Evolutionary conservation across 2,113 vertebrate species (phyloP).

Genomic region (Takifugu bimaculatus): DNA sequence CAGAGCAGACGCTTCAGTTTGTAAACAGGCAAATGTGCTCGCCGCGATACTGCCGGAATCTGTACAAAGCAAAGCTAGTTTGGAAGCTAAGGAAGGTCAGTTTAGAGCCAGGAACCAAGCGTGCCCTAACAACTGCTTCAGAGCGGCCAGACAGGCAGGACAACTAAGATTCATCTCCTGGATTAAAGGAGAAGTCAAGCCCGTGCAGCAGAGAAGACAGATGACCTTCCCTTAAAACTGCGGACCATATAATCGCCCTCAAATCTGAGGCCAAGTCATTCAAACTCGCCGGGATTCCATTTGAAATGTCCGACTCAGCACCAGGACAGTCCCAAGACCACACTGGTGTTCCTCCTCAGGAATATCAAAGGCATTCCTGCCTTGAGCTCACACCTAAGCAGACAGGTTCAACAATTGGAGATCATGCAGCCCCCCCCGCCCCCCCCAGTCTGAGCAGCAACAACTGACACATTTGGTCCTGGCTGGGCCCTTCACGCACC

Average conservation of each 20-base stretch:
- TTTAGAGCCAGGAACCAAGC: too few relatives aligned
- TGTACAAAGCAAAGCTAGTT: too few relatives aligned
- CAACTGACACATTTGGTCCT: constrained; percentile 19
- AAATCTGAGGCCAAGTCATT: constrained; percentile 33
- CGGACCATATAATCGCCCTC: constrained; percentile 47
- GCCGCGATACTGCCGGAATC: not conserved
- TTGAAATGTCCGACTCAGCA: not conserved
- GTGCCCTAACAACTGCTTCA: too few relatives aligned
- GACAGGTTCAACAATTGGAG: constrained; percentile 57
- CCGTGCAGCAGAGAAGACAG: constrained; percentile 20
- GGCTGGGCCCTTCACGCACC: constrained; percentile 57
- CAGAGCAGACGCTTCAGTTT: constrained; percentile 17
- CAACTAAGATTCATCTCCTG: not conserved
- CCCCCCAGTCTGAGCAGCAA: constrained; percentile 8
- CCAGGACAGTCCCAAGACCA: not conserved
- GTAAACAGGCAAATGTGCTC: constrained; percentile 12
- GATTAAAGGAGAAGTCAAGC: not conserved
- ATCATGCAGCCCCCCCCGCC: not conserved
- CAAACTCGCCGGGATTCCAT: constrained; percentile 7
- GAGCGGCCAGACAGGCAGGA: too few relatives aligned
- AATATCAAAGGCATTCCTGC: not conserved
- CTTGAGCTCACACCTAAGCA: constrained; percentile 29
- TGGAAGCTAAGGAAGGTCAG: too few relatives aligned
- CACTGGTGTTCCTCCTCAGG: not conserved
- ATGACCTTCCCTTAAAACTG: constrained; percentile 31